Evolutionary conservation across 2,888 invertebrate species (phyloP).

Genomic region (Rotaria socialis): DNA sequence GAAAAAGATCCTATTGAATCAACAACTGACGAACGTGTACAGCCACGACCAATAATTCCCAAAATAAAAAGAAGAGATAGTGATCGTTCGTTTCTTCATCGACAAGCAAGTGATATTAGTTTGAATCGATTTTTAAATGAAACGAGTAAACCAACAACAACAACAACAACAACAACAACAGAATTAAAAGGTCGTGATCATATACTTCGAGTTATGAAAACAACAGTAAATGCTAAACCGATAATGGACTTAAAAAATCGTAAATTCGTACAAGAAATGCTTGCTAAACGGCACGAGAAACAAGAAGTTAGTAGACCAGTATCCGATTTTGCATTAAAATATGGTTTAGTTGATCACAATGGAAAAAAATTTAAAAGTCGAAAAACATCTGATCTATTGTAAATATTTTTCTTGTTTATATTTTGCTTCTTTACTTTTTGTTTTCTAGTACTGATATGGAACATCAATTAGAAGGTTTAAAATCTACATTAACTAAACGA

Average conservation of each 20-base stretch:
- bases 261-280: background rate
- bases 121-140: background rate
- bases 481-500: background rate
- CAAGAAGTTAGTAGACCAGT: background rate
- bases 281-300: conserved; percentile 10
- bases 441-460: background rate
- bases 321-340: conserved; percentile 13
- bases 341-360: background rate
- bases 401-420: background rate
- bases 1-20: background rate
- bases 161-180: background rate
- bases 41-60: background rate
- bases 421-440: background rate
- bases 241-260: background rate
- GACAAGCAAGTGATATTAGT: background rate
- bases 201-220: background rate
- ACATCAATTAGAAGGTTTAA: background rate
- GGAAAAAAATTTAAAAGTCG: background rate
- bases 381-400: background rate
- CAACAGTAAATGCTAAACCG: background rate
- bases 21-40: background rate
- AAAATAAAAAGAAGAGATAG: background rate
- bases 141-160: background rate
- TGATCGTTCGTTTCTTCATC: background rate
- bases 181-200: conserved; percentile 21